phyloP scores from a whole-genome alignment of 23 tunicate genomes.

The Oikopleura dioica region DNA sequence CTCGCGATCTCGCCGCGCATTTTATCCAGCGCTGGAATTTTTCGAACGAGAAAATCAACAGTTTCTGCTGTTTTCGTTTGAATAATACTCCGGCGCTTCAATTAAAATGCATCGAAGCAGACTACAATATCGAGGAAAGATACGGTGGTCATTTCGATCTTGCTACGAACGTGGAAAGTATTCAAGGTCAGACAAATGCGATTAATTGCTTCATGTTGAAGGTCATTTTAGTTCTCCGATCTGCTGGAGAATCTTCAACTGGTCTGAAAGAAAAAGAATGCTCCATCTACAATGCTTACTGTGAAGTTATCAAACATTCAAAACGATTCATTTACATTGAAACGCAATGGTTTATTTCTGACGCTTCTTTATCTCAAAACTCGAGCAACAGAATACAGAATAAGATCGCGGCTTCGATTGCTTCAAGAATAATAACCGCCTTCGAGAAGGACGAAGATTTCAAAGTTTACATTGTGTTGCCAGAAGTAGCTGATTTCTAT shows the following conservation, averaged over 20 bases:
- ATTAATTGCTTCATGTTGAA: too few species aligned
- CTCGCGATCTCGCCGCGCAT: constrained; percentile 85
- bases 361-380: background rate
- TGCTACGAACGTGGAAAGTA: too few species aligned
- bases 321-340: constrained; percentile 77
- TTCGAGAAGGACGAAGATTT: constrained; percentile 32
- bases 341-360: background rate
- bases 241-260: constrained; percentile 81
- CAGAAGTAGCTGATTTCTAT: constrained; percentile 60
- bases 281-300: constrained; percentile 73
- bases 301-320: constrained; percentile 41
- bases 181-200: too few species aligned
- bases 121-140: too few species aligned
- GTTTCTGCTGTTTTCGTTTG: too few species aligned
- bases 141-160: too few species aligned
- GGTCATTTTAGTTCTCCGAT: constrained; percentile 33
- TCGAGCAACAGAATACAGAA: constrained; percentile 32
- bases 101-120: too few species aligned
- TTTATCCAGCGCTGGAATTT: constrained; percentile 93
- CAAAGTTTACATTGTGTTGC: constrained; percentile 69
- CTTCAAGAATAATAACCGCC: constrained; percentile 29
- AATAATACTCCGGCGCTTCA: too few species aligned
- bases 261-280: constrained; percentile 39
- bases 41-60: constrained; percentile 23
- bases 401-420: constrained; percentile 33